Percentiles rank a stretch among this genome's conserved stretches.
phyloP scores from a whole-genome alignment of 1,140 invertebrate species.

The Pachyrhynchus sulphureomaculatus region DNA sequence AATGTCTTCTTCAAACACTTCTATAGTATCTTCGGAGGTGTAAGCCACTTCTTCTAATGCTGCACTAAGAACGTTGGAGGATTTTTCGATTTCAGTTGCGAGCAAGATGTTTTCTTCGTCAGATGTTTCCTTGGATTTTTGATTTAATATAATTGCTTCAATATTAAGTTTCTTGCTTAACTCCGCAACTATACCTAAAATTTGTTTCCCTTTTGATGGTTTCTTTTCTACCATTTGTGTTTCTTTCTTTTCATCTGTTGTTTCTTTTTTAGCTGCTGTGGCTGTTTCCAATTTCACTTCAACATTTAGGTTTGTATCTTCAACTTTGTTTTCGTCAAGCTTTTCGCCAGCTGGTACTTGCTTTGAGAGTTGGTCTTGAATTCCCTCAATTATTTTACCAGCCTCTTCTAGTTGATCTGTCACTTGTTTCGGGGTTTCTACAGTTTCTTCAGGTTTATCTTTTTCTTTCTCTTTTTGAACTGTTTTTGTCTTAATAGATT shows the following conservation, averaged over 20 bases:
- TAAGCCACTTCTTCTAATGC: neutral
- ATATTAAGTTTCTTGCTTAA: slow-evolving; percentile 24
- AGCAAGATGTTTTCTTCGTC: neutral
- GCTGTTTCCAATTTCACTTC: neutral
- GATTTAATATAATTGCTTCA: slow-evolving; percentile 9
- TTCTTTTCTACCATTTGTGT: neutral
- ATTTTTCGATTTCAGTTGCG: neutral
- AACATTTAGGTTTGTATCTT: neutral
- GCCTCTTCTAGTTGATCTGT: no score
- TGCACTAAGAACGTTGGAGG: neutral
- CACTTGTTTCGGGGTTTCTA: neutral
- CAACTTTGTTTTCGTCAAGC: no score
- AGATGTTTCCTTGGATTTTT: neutral
- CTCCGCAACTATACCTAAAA: slow-evolving; percentile 19
- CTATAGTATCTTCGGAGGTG: neutral
- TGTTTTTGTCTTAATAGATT: no score
- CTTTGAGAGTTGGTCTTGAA: no score
- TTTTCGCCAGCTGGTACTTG: no score
- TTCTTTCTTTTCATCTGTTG: neutral
- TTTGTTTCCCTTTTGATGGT: slow-evolving; percentile 14
- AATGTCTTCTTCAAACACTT: slow-evolving; percentile 4
- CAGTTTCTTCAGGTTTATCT: no score
- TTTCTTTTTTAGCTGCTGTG: neutral
- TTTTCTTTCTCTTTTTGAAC: no score
- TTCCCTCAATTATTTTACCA: no score